Conservation (phyloP, 2,888 invertebrate species). For the Hypselothyrea guttata region DNA sequence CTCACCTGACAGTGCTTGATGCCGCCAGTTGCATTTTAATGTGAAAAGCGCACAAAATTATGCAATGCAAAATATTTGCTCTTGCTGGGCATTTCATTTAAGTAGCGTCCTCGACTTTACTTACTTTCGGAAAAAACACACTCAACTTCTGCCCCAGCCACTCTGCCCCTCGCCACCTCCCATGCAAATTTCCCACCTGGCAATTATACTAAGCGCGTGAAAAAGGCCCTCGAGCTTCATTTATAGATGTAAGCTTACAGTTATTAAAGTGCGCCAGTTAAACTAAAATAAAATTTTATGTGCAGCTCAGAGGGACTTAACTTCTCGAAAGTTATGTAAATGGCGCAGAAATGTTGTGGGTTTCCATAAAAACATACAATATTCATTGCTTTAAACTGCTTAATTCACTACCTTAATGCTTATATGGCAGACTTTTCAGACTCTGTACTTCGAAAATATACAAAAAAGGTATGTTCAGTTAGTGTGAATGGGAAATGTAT, state of each 20-base stretch:
- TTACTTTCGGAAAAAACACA: slow-evolving; percentile 40
- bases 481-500: too few species aligned
- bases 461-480: too few species aligned
- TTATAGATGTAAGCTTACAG: slow-evolving; percentile 18
- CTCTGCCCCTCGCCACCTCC: slow-evolving; percentile 15
- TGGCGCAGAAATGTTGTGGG: slow-evolving; percentile 18
- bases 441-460: slow-evolving; percentile 1
- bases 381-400: neutral
- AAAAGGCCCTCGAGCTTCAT: slow-evolving; percentile 29
- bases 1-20: neutral
- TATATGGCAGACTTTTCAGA: neutral
- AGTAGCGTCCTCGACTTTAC: slow-evolving; percentile 42
- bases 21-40: slow-evolving; percentile 45
- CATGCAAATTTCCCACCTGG: slow-evolving; percentile 36
- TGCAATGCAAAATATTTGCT: slow-evolving; percentile 66
- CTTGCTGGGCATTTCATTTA: slow-evolving; percentile 52
- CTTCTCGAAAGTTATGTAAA: slow-evolving; percentile 12
- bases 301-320: slow-evolving; percentile 24
- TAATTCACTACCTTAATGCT: neutral
- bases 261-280: slow-evolving; percentile 12
- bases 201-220: slow-evolving; percentile 53
- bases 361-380: slow-evolving; percentile 18
- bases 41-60: slow-evolving; percentile 52
- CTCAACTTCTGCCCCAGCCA: slow-evolving; percentile 29
- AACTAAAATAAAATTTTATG: slow-evolving; percentile 37